These are phyloP conservation scores for Nasalis larvatus DNA, from an alignment of 2,113 vertebrate genomes.

Conservation along the genomic window DNA sequence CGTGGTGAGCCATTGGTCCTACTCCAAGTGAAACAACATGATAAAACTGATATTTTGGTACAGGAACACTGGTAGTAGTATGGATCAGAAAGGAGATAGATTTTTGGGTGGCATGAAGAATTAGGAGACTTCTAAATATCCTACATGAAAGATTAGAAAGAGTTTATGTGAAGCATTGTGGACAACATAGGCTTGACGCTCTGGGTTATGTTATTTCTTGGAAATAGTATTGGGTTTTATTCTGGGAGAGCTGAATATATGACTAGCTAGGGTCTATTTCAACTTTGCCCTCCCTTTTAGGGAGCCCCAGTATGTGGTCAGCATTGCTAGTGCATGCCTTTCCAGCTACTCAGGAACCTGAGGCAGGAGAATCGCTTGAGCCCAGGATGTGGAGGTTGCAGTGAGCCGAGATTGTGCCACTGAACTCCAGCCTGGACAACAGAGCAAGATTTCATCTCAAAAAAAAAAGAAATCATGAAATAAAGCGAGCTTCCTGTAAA, in stretches of 20 bases:
- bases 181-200: fast-evolving
- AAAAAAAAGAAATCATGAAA: not conserved
- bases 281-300: not conserved
- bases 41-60: not conserved
- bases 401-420: no score
- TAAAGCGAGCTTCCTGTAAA: not conserved
- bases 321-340: not conserved
- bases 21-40: not conserved
- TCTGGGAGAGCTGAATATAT: no score
- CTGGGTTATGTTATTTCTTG: not conserved
- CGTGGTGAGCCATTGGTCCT: not conserved
- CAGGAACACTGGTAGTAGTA: not conserved
- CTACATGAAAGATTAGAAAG: not conserved
- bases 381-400: no score
- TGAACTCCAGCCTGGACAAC: no score
- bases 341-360: no score
- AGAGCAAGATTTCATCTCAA: no score
- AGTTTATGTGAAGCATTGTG: fast-evolving
- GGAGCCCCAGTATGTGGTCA: not conserved
- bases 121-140: not conserved
- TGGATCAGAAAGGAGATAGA: not conserved
- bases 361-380: no score
- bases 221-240: not conserved
- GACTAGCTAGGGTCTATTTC: not conserved
- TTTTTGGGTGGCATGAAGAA: not conserved